Percentiles rank a stretch among this genome's conserved stretches.
phyloP scores from a whole-genome alignment of 2,113 vertebrate species.

The Malurus melanocephalus region DNA sequence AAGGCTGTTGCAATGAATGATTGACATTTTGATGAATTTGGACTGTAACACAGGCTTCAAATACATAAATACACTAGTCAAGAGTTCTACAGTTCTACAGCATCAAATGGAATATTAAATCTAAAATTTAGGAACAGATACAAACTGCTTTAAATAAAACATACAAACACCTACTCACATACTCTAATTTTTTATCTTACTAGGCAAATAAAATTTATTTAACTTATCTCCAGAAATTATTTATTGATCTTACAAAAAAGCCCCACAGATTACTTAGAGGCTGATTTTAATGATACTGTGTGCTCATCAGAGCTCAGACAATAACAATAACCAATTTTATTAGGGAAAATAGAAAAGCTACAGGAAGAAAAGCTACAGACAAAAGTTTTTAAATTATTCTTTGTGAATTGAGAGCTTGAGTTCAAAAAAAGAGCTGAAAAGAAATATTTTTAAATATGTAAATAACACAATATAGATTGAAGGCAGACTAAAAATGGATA shows the following conservation, averaged over 20 bases:
- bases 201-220: constrained; percentile 13
- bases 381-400: not conserved
- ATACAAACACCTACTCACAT: not conserved
- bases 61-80: not conserved
- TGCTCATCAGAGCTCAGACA: not conserved
- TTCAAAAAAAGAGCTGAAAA: not conserved
- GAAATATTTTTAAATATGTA: not conserved
- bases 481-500: not conserved
- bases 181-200: not conserved
- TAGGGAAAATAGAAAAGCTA: not conserved
- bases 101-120: not conserved
- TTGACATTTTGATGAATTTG: not conserved
- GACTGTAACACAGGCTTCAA: not conserved
- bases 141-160: not conserved
- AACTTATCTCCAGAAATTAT: constrained; percentile 31
- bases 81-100: not conserved
- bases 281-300: not conserved
- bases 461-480: not conserved
- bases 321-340: not conserved
- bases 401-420: not conserved
- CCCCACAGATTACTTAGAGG: not conserved
- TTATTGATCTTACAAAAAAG: not conserved
- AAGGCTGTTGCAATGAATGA: not conserved
- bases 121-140: not conserved
- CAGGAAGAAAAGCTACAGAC: not conserved